phyloP scores from a whole-genome alignment of 2,888 invertebrate species.

The Colletes collaris region DNA sequence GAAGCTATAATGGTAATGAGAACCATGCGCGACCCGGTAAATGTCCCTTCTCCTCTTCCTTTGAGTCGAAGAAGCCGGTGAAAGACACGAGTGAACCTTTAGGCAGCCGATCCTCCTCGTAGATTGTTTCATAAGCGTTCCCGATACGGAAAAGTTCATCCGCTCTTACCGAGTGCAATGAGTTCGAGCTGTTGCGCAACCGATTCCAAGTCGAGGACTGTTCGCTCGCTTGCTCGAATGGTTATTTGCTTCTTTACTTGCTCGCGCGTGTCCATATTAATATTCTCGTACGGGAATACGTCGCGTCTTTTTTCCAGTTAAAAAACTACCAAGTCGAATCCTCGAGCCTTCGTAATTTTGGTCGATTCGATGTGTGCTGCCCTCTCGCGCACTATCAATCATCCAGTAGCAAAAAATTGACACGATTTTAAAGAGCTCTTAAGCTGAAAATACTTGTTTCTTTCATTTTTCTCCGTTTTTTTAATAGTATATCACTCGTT shows the following conservation, averaged over 20 bases:
- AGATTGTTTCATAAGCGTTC: constrained; percentile 80
- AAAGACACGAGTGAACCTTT: constrained; percentile 68
- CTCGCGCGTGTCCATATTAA: constrained; percentile 29
- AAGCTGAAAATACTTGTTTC: too few relatives aligned
- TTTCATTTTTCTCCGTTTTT: too few relatives aligned
- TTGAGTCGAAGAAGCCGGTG: constrained; percentile 32
- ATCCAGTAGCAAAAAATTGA: too few relatives aligned
- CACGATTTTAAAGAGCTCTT: too few relatives aligned
- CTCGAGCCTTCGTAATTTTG: neutral
- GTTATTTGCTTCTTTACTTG: constrained; percentile 4
- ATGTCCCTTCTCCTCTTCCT: constrained; percentile 56
- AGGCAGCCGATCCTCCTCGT: constrained; percentile 68
- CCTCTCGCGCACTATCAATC: constrained; percentile 22
- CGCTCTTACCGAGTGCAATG: constrained; percentile 61
- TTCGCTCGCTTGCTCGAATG: constrained; percentile 20
- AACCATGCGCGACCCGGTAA: neutral
- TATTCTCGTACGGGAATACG: neutral
- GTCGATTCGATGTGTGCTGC: constrained; percentile 20
- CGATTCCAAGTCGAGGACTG: constrained; percentile 28
- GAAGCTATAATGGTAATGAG: neutral
- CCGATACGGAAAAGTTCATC: constrained; percentile 80
- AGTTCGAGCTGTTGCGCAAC: constrained; percentile 71
- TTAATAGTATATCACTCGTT: too few relatives aligned
- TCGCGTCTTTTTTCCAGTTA: too few relatives aligned
- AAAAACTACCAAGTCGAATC: neutral